Evolutionary conservation across 1,140 invertebrate genomes (phyloP), one percentile per base, ranked within the genome.

Genomic region (Drosophila bifasciata): DNA sequence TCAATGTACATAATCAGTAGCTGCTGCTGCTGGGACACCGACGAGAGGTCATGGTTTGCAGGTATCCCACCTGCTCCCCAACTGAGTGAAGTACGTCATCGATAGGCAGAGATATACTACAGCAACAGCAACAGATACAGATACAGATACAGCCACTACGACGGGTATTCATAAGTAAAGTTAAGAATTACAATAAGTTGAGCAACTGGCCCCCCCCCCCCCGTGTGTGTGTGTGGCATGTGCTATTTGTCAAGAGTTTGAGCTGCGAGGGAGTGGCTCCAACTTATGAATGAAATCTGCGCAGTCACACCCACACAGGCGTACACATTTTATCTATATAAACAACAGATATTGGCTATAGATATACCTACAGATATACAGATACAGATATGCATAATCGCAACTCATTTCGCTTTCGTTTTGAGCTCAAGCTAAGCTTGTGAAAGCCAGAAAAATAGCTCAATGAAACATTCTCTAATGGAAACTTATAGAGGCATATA

Each of bases 1-100:
- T 85, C 80, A 85, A 71, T 75, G 61, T 73, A 72, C 72, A 79
- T 85, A 85, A 84, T 84, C 80, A 84, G 80, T 63, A 73, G 79
- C 59, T 84, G 51, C 68, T 72, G 28, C 49, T 43, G 43, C 28
- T 64, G 36, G 28, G 36, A 25, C 46, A 13, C 41, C 36, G 43
- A 50, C 59, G 59, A 51, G 67, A 85, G 77, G 77, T 83, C 79
- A 83, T 62, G 70, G 63, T 72, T 75, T 23, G n/a, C n/a, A n/a
- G 17, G 23, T 28, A 17, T 53, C 39, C 70, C 53, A 2, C 19
- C 43, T 15, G 13, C 40, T 13, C 48, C 32, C n/a, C n/a, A n/a
- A 58, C 53, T 28, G 50, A 21, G 19, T 21, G n/a, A n/a, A n/a
- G 43, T 67, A 86, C 81, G 81, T 85, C 81, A 86, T 52, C 77